phyloP scores from a whole-genome alignment of 2,888 invertebrate genomes.

The Fragum fragum region DNA sequence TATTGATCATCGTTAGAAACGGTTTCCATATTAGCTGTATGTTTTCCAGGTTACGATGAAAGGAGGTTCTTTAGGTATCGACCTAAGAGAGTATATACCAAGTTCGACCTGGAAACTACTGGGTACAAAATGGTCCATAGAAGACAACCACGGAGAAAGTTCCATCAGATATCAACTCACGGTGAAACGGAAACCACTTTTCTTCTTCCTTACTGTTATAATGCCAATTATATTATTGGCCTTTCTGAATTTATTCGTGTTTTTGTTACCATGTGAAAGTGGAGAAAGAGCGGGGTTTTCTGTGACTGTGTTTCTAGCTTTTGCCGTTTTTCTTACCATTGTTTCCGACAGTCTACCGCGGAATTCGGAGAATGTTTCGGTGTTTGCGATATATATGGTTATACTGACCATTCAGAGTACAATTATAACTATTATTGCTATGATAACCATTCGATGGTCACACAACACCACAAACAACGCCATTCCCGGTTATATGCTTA shows the following conservation, averaged over 20 bases:
- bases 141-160: slow-evolving; percentile 29
- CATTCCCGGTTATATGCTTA: neutral
- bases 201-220: slow-evolving; percentile 55
- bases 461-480: neutral
- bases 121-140: slow-evolving; percentile 24
- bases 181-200: slow-evolving; percentile 61
- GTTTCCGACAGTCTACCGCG: slow-evolving; percentile 42
- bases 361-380: slow-evolving; percentile 55
- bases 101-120: slow-evolving; percentile 53
- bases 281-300: slow-evolving; percentile 60
- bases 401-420: slow-evolving; percentile 46
- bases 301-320: slow-evolving; percentile 57
- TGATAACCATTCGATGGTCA: slow-evolving; percentile 33
- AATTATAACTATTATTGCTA: slow-evolving; percentile 35
- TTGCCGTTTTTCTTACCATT: slow-evolving; percentile 59
- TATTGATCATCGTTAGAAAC: too few species aligned
- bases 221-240: slow-evolving; percentile 62
- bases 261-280: slow-evolving; percentile 55
- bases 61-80: slow-evolving; percentile 41
- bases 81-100: slow-evolving; percentile 26
- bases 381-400: slow-evolving; percentile 50
- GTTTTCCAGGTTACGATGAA: slow-evolving; percentile 43
- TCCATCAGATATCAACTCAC: slow-evolving; percentile 46
- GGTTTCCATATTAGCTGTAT: too few species aligned
- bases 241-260: slow-evolving; percentile 56